Conservation (phyloP, 2,888 invertebrate species). For the Harpalus rubripes region DNA sequence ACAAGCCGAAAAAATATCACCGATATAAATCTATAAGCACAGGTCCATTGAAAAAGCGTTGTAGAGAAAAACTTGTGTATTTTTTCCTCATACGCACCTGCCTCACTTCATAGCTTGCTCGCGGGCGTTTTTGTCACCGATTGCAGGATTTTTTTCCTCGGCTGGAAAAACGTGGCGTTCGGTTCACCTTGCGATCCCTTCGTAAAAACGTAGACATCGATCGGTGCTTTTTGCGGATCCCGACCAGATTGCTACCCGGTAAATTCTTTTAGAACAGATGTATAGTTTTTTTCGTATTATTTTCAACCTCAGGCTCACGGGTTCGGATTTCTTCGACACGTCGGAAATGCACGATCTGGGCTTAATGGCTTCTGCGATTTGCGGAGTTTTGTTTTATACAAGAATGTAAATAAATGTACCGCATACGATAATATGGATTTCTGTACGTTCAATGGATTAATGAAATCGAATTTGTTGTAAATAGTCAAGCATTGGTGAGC, state of each 20-base stretch:
- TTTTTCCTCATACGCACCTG: slow-evolving; percentile 35
- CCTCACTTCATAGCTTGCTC: slow-evolving; percentile 63
- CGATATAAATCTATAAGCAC: not conserved
- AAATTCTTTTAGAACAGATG: slow-evolving; percentile 63
- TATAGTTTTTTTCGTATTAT: slow-evolving; percentile 62
- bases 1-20: not conserved
- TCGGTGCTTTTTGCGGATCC: slow-evolving; percentile 51
- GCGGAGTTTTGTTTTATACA: not conserved
- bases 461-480: too few species aligned
- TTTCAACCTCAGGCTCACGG: slow-evolving; percentile 77
- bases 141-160: slow-evolving; percentile 24
- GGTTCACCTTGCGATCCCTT: slow-evolving; percentile 45
- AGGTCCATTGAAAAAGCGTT: not conserved
- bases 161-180: slow-evolving; percentile 52
- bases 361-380: slow-evolving; percentile 5
- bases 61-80: not conserved
- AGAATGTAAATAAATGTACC: not conserved
- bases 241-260: slow-evolving; percentile 57
- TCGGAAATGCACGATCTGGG: not conserved
- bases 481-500: too few species aligned
- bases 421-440: not conserved
- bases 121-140: slow-evolving; percentile 51
- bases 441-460: too few species aligned
- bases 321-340: slow-evolving; percentile 39
- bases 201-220: slow-evolving; percentile 55